These are phyloP conservation scores for Eristalis arbustorum DNA, from an alignment of 2,888 invertebrate genomes.

Conservation along the genomic window DNA sequence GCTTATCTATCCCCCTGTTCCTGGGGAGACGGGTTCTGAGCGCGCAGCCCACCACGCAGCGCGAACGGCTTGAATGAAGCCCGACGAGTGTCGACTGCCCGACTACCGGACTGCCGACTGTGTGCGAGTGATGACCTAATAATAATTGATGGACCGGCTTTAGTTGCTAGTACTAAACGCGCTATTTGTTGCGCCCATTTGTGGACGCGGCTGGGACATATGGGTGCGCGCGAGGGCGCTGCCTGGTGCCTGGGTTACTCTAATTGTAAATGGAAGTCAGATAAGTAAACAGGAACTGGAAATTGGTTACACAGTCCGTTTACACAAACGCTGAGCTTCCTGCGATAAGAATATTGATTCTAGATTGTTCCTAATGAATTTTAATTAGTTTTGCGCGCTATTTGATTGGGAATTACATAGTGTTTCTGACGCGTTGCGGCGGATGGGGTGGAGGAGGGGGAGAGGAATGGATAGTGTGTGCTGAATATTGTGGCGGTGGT, in stretches of 20 bases:
- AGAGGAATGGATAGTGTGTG: not conserved
- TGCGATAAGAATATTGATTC: constrained; percentile 71
- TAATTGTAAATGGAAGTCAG: constrained; percentile 68
- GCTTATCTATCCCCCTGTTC: constrained; percentile 12
- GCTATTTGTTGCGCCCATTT: constrained; percentile 17
- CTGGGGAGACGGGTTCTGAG: not conserved
- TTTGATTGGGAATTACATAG: constrained; percentile 51
- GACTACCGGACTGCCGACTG: constrained; percentile 9
- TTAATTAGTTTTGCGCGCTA: constrained; percentile 66
- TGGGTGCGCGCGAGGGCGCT: not conserved
- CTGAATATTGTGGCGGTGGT: not conserved
- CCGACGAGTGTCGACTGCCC: constrained; percentile 1
- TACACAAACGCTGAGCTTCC: constrained; percentile 63
- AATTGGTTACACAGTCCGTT: constrained; percentile 66
- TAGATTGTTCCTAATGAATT: constrained; percentile 71
- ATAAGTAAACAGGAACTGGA: constrained; percentile 68
- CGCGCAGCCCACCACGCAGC: not conserved
- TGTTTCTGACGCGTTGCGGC: too few relatives aligned
- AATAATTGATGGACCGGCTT: constrained; percentile 63
- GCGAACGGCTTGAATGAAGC: constrained; percentile 25
- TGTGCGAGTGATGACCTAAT: constrained; percentile 64
- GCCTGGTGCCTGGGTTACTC: not conserved
- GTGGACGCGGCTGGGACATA: not conserved
- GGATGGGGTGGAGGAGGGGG: too few relatives aligned
- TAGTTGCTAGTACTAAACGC: constrained; percentile 45